Conservation (phyloP, 2,888 invertebrate species). For the Microplitis manilae region DNA sequence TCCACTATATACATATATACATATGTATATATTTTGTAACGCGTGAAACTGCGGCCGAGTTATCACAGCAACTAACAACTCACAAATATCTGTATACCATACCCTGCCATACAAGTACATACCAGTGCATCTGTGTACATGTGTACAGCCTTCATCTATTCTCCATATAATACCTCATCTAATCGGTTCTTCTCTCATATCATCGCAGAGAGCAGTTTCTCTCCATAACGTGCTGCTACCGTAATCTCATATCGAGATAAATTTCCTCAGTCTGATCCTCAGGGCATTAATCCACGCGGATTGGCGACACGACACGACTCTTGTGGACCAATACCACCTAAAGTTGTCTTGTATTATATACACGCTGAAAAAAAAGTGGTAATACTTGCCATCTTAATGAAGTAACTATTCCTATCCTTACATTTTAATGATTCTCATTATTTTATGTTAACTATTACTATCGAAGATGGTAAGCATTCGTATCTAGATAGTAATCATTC, state of each 20-base stretch:
- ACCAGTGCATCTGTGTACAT: slow-evolving; percentile 1
- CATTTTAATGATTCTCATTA: too few relatives aligned
- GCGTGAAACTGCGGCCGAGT: slow-evolving; percentile 29
- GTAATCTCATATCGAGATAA: slow-evolving; percentile 49
- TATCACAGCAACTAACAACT: slow-evolving; percentile 25
- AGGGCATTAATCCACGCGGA: slow-evolving; percentile 39
- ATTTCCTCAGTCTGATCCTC: slow-evolving; percentile 37
- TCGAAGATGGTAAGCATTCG: too few relatives aligned
- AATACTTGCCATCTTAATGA: too few relatives aligned
- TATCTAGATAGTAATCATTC: too few relatives aligned
- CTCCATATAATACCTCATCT: background rate
- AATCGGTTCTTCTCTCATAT: slow-evolving; percentile 25
- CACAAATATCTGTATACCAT: background rate
- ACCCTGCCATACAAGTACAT: background rate
- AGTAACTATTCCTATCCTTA: too few relatives aligned
- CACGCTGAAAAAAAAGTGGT: too few relatives aligned
- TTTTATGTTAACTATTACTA: too few relatives aligned
- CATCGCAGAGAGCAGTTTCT: slow-evolving; percentile 18
- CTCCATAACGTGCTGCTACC: slow-evolving; percentile 29
- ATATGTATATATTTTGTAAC: background rate
- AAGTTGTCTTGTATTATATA: background rate
- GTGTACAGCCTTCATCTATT: background rate
- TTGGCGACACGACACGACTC: slow-evolving; percentile 32
- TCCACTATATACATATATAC: background rate
- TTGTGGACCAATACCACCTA: background rate